phyloP scores from a whole-genome alignment of 2,797 vertebrate species.

The Acridotheres tristis region DNA sequence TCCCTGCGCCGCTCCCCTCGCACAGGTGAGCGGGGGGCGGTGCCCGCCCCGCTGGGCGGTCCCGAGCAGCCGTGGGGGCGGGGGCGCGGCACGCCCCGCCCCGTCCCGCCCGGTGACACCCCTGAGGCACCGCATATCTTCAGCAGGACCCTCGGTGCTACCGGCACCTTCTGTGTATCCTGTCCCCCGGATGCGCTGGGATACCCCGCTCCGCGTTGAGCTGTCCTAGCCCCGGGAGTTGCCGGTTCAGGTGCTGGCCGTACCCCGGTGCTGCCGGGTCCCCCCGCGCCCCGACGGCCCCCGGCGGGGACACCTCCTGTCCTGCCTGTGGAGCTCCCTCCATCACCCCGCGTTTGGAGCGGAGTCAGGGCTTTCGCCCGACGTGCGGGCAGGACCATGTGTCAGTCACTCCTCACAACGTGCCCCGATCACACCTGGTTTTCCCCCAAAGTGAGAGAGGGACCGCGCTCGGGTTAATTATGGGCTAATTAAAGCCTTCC shows the following conservation, averaged over 20 bases:
- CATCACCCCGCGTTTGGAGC: accelerated
- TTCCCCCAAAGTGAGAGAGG: neutral
- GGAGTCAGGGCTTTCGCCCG: neutral
- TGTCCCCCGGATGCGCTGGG: accelerated
- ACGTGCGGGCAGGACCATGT: accelerated
- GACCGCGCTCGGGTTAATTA: accelerated
- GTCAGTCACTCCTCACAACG: accelerated
- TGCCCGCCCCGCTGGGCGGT: neutral
- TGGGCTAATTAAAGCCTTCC: neutral
- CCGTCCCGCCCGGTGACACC: neutral
- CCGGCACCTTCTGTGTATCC: accelerated
- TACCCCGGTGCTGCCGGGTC: accelerated
- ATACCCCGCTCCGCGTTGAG: neutral
- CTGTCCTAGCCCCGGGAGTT: too few relatives aligned
- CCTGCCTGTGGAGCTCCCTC: accelerated
- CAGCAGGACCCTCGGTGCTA: neutral
- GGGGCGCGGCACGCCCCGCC: neutral
- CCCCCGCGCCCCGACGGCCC: neutral
- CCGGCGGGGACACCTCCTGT: neutral
- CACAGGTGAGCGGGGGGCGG: neutral
- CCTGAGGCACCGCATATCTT: neutral
- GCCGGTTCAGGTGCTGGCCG: too few relatives aligned
- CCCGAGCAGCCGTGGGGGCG: neutral
- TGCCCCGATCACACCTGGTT: neutral
- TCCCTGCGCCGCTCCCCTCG: neutral